Conservation (phyloP, 2,113 vertebrate species). For the Euleptes europaea region DNA sequence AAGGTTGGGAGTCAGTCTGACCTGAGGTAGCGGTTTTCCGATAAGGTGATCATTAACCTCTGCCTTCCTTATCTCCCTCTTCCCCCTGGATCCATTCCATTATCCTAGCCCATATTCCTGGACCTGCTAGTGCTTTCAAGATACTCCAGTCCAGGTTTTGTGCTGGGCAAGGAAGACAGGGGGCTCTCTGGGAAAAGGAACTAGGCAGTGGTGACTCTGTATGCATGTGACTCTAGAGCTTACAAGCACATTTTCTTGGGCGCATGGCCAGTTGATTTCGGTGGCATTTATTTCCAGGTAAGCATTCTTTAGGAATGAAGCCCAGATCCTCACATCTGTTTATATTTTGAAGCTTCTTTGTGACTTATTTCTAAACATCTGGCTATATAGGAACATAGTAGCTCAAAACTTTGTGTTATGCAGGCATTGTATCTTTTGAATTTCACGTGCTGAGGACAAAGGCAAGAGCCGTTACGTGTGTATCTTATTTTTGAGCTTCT, state of each 20-base stretch:
- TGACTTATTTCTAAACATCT: neutral
- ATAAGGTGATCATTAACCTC: neutral
- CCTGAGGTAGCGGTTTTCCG: neutral
- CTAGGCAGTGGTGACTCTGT: neutral
- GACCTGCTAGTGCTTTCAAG: neutral
- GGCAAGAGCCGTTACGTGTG: neutral
- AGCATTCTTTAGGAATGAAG: neutral
- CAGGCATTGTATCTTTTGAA: neutral
- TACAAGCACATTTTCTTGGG: neutral
- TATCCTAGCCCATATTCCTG: neutral
- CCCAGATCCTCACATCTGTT: neutral
- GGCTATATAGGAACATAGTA: neutral
- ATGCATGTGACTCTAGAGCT: neutral
- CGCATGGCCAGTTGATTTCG: neutral
- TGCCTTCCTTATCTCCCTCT: neutral
- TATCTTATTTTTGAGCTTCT: neutral
- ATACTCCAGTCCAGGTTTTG: neutral
- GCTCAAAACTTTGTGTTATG: neutral
- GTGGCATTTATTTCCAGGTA: slow-evolving; percentile 1
- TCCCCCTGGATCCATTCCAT: neutral
- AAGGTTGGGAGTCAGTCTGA: neutral
- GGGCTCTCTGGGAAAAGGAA: slow-evolving; percentile 3
- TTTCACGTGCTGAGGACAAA: neutral
- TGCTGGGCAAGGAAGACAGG: neutral
- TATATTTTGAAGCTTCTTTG: neutral